These are phyloP conservation scores for Diaperis boleti DNA, from an alignment of 2,888 invertebrate genomes.

Conservation along the genomic window DNA sequence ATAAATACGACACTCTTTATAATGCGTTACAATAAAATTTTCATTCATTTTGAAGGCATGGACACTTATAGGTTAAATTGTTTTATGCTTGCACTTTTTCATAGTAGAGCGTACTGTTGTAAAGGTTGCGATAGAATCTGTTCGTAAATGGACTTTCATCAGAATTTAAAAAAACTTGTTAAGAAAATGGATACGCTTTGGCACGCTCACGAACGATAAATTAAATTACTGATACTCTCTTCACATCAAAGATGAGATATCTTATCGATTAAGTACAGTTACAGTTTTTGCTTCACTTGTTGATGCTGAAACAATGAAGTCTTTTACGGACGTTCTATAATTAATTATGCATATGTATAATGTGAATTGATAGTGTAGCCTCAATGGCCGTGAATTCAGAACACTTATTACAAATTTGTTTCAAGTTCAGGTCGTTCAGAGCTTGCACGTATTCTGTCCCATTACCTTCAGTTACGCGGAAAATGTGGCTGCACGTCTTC, in stretches of 20 bases:
- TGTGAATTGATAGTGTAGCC: slow-evolving; percentile 1
- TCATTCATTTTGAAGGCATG: neutral
- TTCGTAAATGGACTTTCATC: slow-evolving; percentile 23
- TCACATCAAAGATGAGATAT: slow-evolving; percentile 23
- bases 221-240: slow-evolving; percentile 27
- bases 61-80: neutral
- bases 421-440: slow-evolving; percentile 13
- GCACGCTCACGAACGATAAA: slow-evolving; percentile 27
- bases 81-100: slow-evolving; percentile 10
- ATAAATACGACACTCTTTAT: slow-evolving; percentile 26
- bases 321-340: slow-evolving; percentile 7
- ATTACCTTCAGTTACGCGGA: slow-evolving; percentile 24
- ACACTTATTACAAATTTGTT: slow-evolving; percentile 18
- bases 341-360: slow-evolving; percentile 18
- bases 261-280: slow-evolving; percentile 27
- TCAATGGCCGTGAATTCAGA: slow-evolving; percentile 15
- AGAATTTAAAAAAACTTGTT: slow-evolving; percentile 28
- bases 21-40: slow-evolving; percentile 9
- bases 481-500: too few species aligned
- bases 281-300: slow-evolving; percentile 19
- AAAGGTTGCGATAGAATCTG: neutral
- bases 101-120: neutral
- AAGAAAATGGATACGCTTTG: slow-evolving; percentile 29
- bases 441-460: slow-evolving; percentile 17
- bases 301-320: slow-evolving; percentile 19